These are phyloP conservation scores for Pammene aurita DNA, from an alignment of 2,888 invertebrate genomes.

Conservation along the genomic window DNA sequence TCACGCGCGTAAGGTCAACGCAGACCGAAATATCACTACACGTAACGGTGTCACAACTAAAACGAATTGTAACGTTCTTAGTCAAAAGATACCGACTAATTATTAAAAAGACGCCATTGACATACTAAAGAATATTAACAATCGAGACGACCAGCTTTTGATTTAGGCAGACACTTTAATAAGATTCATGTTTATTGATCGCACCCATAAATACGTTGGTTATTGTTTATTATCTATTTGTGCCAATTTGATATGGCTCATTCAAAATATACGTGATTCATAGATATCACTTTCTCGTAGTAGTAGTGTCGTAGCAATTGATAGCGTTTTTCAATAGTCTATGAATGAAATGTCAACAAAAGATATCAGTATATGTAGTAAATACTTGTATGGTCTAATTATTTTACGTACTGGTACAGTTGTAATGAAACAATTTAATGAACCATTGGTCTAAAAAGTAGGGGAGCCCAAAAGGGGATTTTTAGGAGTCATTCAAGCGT, in stretches of 20 bases:
- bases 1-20: conserved; percentile 55
- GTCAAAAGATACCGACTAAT: not conserved
- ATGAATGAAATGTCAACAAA: not conserved
- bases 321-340: not conserved
- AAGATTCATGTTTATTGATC: not conserved
- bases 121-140: too few species aligned
- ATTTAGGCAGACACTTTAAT: not conserved
- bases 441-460: too few species aligned
- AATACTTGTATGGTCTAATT: too few species aligned
- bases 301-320: too few species aligned
- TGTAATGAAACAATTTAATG: too few species aligned
- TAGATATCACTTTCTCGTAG: conserved; percentile 8
- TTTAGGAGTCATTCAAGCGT: too few species aligned
- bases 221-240: conserved; percentile 2
- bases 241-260: conserved; percentile 11
- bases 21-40: conserved; percentile 57
- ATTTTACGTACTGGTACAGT: too few species aligned
- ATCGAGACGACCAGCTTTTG: too few species aligned
- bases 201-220: conserved; percentile 2
- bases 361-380: not conserved
- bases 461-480: too few species aligned
- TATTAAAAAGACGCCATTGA: too few species aligned
- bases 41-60: conserved; percentile 50
- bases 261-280: conserved; percentile 1
- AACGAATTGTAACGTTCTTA: not conserved